Base-by-base conservation (phyloP, 2,113 vertebrate species). In the western clawed frog (Xenopus tropicalis) region DNA sequence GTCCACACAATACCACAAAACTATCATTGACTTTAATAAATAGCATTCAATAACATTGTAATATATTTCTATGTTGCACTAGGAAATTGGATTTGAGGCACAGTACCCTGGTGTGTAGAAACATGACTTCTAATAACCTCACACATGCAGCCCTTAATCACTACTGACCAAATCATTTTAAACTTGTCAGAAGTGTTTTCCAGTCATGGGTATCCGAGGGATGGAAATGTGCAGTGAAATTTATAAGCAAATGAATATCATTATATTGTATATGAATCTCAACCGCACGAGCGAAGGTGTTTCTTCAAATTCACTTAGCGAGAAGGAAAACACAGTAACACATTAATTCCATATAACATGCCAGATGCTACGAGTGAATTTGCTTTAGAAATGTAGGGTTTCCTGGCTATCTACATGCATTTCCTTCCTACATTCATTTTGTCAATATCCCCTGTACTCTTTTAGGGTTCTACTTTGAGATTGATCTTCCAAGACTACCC, bases 91-190 rank as follows among this genome's bases (percentile, higher is more conserved):
- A 69, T 76, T 69, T 69, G 72, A 74, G 72, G 57, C 29, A 43
- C 42, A 29, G 43, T 67, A 63, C 72, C 67, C 73, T 51, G 5
- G 66, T 76, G 73, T 76, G 73, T 52, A 56, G 66, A 54, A 69
- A 76, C 73, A 76, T 69, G 66, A 76, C 73, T 76, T 76, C 66
- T 76, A 63, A 76, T 66, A 76, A 67, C 66, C 73, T 76, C 73
- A 76, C 44, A 76, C 48, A 76, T 56, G 73, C 73, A 76, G 24
- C 48, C 37, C 48, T 57, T 76, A 76, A 76, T 76, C 73, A 69
- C 42, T 76, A 76, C 73, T 76, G 73, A 69, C 73, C 73, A 76
- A 76, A 76, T 76, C 73, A 76, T 76, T 76, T 76, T 76, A 76
- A 76, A 76, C 66, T 76, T 76, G 73, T 76, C 73, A 76, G 58